Conservation (phyloP, 1,140 invertebrate species). For the Zaprionus davidi region DNA sequence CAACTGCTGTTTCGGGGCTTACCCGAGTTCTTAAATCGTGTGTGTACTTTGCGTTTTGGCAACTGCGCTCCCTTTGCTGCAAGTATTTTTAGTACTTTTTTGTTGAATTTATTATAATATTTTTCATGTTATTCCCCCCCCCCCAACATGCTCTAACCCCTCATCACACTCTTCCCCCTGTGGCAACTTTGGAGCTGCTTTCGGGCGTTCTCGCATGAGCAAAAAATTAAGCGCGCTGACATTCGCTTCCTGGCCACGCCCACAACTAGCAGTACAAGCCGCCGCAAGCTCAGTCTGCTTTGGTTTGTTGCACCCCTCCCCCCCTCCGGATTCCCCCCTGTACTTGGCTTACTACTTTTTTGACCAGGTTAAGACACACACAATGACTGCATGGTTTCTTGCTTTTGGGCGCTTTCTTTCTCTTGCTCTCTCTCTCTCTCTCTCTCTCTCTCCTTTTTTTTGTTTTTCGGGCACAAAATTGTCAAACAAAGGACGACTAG, state of each 20-base stretch:
- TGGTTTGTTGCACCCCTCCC: slow-evolving; percentile 4
- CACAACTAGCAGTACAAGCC: slow-evolving; percentile 10
- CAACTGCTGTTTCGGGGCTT: not conserved
- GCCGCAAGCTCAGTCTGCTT: slow-evolving; percentile 7
- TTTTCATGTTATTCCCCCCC: slow-evolving; percentile 54
- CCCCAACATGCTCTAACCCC: not conserved
- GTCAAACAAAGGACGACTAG: slow-evolving; percentile 68
- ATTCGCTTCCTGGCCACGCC: slow-evolving; percentile 49
- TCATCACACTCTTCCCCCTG: not conserved
- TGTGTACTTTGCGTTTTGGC: slow-evolving; percentile 37
- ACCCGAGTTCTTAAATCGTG: not conserved
- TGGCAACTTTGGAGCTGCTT: slow-evolving; percentile 20
- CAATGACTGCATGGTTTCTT: slow-evolving; percentile 37
- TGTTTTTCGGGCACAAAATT: slow-evolving; percentile 53
- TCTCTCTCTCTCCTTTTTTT: slow-evolving; percentile 13
- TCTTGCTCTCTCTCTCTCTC: slow-evolving; percentile 8
- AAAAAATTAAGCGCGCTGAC: slow-evolving; percentile 52
- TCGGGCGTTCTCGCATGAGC: slow-evolving; percentile 30
- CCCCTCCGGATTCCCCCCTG: no score
- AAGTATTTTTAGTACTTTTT: slow-evolving; percentile 24
- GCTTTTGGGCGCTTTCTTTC: slow-evolving; percentile 20
- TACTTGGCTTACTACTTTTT: slow-evolving; percentile 27
- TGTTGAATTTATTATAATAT: slow-evolving; percentile 71
- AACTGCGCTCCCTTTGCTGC: slow-evolving; percentile 24
- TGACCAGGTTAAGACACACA: slow-evolving; percentile 65